Base-by-base conservation (phyloP, 2,888 invertebrate species). In the Epinotia brunnichana region DNA sequence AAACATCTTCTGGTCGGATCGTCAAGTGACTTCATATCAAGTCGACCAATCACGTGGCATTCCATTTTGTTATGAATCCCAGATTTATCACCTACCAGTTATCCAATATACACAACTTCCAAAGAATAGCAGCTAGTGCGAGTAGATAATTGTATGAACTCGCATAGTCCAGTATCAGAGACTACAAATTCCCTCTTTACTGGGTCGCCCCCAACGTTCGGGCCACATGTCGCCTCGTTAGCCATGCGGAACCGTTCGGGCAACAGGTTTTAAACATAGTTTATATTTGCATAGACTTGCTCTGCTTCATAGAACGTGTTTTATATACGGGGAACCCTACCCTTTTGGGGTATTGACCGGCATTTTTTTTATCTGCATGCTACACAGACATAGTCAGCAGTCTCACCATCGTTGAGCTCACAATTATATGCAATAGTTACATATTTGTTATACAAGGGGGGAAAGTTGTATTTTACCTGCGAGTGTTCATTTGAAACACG, bases 201-300 rank as follows among this genome's bases (percentile, higher is more conserved):
- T 41, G 3, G 41, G 11, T 41, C 41, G 41, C 41, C 41, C 41
- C 35, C 54, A 66, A 56, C 56, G 54, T 56, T 19, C 21, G 15
- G 10, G 24, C 66, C 66, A 41, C 56, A 66, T 66, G 54, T 66
- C 56, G 19, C 39, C 19, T 35, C 4, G 21, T 56, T n/a, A 66
- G n/a, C 56, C 15, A 41, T 4, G 66, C 66, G 64, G 64, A 66
- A 66, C 64, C 64, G 41, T 17, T 29, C 11, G 7, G n/a, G 54
- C 56, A 66, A 66, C 66, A 66, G 66, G 66, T 66, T 56, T 66
- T 41, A 29, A 54, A 54, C 64, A 39, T 54, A 54, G 41, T 41
- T 41, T 66, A 21, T 15, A 64, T 54, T 63, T 64, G 53, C 64
- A 39, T 64, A 21, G 39, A 53, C 63, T 54, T 19, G 64, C 19